Evolutionary conservation across 2,113 vertebrate species (phyloP).

Genomic region (Lipophrys pholis): DNA sequence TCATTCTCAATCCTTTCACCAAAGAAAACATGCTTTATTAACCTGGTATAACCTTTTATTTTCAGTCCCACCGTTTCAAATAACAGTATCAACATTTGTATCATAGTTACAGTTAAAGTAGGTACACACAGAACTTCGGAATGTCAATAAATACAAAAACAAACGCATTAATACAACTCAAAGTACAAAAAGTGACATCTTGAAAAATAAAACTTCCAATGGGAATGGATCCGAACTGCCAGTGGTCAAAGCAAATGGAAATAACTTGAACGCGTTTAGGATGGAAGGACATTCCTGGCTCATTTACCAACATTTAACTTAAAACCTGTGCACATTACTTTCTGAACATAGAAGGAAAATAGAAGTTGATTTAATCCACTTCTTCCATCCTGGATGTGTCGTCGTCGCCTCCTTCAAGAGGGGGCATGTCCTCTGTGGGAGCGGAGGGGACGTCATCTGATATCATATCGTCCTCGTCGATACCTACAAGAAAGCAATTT

Average conservation of each 20-base stretch:
- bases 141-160: conserved; percentile 77
- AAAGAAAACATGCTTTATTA: conserved; percentile 1
- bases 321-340: conserved; percentile 38
- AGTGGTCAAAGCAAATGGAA: conserved; percentile 4
- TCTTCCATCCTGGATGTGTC: conserved; percentile 98
- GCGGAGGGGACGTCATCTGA: conserved; percentile 85
- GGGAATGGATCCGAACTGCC: conserved; percentile 47
- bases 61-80: conserved; percentile 32
- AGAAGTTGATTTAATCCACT: conserved; percentile 86
- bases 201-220: conserved; percentile 36
- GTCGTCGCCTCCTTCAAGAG: conserved; percentile 94
- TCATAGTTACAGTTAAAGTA: conserved; percentile 65
- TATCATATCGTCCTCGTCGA: conserved; percentile 92
- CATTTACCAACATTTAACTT: conserved; percentile 66
- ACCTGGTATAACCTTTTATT: conserved; percentile 74
- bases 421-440: conserved; percentile 93
- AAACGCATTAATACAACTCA: conserved; percentile 51
- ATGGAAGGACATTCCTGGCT: conserved; percentile 32
- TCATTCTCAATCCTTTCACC: too few relatives aligned
- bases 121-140: conserved; percentile 55
- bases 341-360: background rate
- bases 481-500: conserved; percentile 80
- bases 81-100: conserved; percentile 38
- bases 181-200: conserved; percentile 60
- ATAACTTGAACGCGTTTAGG: conserved; percentile 6